Evolutionary conservation across 2,888 invertebrate species (phyloP).

Genomic region (Latheticus oryzae): DNA sequence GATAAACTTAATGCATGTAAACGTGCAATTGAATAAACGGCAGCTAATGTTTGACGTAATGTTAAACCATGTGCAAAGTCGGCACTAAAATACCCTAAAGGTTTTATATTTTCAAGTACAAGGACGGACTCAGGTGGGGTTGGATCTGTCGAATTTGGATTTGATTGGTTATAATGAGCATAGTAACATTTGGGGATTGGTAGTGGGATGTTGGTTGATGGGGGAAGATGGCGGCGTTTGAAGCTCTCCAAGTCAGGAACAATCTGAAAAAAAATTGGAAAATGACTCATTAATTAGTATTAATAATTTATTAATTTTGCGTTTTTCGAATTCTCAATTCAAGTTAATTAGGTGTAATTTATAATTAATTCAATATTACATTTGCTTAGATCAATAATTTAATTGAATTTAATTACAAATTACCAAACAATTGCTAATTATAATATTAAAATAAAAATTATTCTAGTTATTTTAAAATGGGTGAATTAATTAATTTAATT

Average conservation of each 20-base stretch:
- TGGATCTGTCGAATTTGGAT: slow-evolving; percentile 64
- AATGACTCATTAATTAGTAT: no score
- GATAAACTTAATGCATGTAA: slow-evolving; percentile 80
- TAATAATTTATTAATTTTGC: no score
- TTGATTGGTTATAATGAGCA: slow-evolving; percentile 73
- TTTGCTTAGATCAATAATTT: no score
- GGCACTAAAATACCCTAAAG: slow-evolving; percentile 73
- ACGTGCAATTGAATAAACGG: slow-evolving; percentile 77
- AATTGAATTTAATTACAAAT: no score
- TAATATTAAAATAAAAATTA: no score
- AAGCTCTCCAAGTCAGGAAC: slow-evolving; percentile 78
- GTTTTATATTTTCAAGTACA: slow-evolving; percentile 80
- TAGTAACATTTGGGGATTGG: slow-evolving; percentile 80
- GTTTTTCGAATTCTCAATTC: no score
- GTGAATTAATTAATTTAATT: no score
- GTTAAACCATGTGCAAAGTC: slow-evolving; percentile 78
- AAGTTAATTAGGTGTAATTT: no score
- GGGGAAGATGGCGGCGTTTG: slow-evolving; percentile 62
- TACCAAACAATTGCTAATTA: no score
- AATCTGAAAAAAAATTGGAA: slow-evolving; percentile 70
- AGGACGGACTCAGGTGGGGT: slow-evolving; percentile 74
- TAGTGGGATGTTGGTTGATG: slow-evolving; percentile 67
- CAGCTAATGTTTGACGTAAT: slow-evolving; percentile 74
- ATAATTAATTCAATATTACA: no score
- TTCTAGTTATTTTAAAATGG: no score